Conservation (phyloP, 1,140 invertebrate genomes). For the Lasioglossum baleicum region DNA sequence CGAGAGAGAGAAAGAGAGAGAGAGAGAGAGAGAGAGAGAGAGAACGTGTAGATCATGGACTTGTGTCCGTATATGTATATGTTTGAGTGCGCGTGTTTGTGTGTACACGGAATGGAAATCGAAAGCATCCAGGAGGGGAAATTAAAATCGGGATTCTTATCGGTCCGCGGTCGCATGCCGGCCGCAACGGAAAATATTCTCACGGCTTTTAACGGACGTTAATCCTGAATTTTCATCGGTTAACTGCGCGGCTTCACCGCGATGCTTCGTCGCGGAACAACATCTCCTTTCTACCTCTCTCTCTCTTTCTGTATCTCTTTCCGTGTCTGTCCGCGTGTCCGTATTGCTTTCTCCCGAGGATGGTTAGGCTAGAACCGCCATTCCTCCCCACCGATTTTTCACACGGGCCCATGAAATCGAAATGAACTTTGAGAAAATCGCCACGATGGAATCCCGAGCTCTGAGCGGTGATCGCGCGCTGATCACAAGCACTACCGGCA, state of each 20-base stretch:
- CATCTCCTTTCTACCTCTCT: neutral
- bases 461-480: neutral
- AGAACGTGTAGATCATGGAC: neutral
- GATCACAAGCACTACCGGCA: neutral
- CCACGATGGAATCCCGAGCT: conserved; percentile 13
- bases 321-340: too few species aligned
- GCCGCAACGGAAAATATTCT: conserved; percentile 18
- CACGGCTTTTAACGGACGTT: conserved; percentile 36
- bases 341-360: too few species aligned
- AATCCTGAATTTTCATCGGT: conserved; percentile 35
- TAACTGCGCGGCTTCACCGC: neutral
- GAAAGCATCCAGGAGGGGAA: conserved; percentile 30
- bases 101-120: conserved; percentile 15
- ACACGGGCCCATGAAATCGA: conserved; percentile 15
- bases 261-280: neutral
- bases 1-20: too few species aligned
- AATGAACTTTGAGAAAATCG: conserved; percentile 29
- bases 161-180: neutral
- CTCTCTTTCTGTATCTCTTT: neutral
- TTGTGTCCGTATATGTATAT: too few species aligned
- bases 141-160: conserved; percentile 34
- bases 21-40: too few species aligned
- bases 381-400: neutral
- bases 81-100: neutral
- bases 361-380: neutral